Percentiles rank a stretch among this genome's conserved stretches.
These are phyloP conservation scores for Pagetopsis macropterus DNA, from an alignment of 2,797 vertebrate species.

Conservation along the genomic window DNA sequence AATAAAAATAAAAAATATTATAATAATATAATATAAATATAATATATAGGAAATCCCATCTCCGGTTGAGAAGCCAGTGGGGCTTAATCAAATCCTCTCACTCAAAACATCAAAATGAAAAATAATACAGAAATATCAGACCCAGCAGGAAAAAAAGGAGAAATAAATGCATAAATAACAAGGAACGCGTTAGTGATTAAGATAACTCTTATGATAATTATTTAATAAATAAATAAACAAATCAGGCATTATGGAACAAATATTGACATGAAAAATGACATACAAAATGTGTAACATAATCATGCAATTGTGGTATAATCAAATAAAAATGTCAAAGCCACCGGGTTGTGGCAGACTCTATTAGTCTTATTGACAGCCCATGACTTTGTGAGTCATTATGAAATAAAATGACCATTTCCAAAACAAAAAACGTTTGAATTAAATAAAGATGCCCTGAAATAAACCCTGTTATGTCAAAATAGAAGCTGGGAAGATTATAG, in stretches of 20 bases:
- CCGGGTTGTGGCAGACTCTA: neutral
- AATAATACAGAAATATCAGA: neutral
- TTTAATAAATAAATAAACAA: neutral
- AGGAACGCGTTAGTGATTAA: neutral
- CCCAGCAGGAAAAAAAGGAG: neutral
- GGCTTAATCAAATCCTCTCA: neutral
- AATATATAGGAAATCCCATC: neutral
- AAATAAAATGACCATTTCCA: neutral
- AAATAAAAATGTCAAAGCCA: neutral
- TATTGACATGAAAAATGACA: neutral
- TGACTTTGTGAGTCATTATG: neutral
- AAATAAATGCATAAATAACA: neutral
- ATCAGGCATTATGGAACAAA: too few relatives aligned
- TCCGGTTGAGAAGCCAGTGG: neutral
- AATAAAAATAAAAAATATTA: too few relatives aligned
- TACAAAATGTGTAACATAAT: neutral
- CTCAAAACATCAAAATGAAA: neutral
- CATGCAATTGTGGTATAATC: neutral
- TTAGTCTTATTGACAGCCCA: neutral
- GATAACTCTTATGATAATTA: neutral
- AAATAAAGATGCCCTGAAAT: neutral
- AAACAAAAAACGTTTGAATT: neutral
- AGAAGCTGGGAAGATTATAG: neutral
- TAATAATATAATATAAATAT: too few relatives aligned
- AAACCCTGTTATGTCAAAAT: neutral